These are phyloP conservation scores for Halyomorpha halys DNA, from an alignment of 1,140 invertebrate species.

Conservation along the genomic window DNA sequence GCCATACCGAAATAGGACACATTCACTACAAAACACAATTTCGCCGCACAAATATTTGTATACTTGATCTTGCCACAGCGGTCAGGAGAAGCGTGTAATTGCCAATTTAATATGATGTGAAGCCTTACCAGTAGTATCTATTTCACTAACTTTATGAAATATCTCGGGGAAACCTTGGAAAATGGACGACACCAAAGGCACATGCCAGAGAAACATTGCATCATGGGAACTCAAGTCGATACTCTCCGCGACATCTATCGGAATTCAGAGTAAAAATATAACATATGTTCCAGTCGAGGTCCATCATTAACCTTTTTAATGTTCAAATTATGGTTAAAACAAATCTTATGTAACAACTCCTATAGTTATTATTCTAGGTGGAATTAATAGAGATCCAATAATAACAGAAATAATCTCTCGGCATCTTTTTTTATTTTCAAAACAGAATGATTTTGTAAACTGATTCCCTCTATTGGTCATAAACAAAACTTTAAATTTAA, in stretches of 20 bases:
- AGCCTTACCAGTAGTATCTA: constrained; percentile 38
- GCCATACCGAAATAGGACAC: constrained; percentile 27
- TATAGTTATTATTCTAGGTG: no score
- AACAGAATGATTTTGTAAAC: no score
- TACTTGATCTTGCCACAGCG: background rate
- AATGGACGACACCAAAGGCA: constrained; percentile 55
- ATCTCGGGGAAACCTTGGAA: constrained; percentile 52
- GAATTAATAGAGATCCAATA: no score
- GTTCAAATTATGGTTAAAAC: no score
- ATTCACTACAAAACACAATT: constrained; percentile 18
- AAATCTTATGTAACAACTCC: no score
- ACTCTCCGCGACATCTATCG: constrained; percentile 24
- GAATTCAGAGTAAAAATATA: constrained; percentile 17
- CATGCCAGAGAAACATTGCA: constrained; percentile 51
- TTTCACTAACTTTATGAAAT: constrained; percentile 48
- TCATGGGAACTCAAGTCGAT: constrained; percentile 37
- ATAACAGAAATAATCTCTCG: no score
- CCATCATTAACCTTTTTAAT: no score
- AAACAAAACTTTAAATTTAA: no score
- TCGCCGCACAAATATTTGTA: constrained; percentile 8
- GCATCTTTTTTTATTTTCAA: no score
- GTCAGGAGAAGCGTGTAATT: background rate
- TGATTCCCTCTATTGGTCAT: no score
- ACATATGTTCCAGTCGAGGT: constrained; percentile 3
- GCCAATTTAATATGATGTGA: constrained; percentile 10